These are phyloP conservation scores for Brachionichthys hirsutus DNA, from an alignment of 2,113 vertebrate species.

Conservation along the genomic window DNA sequence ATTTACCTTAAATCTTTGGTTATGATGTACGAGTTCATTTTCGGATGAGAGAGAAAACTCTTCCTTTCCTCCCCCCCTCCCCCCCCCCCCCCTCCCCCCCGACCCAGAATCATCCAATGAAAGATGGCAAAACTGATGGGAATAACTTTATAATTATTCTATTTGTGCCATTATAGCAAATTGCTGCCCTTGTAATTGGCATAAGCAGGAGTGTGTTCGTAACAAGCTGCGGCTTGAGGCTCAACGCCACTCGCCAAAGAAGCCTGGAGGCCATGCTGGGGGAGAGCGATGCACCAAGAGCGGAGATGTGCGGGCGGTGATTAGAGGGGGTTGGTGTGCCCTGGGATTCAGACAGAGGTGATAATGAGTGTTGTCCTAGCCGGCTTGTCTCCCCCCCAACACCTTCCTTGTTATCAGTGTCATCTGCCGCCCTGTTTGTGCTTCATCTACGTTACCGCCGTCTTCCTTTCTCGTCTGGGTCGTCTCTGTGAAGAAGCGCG, in stretches of 20 bases:
- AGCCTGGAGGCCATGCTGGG: conserved; percentile 9
- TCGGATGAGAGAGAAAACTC: too few species aligned
- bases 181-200: background rate
- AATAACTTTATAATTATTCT: background rate
- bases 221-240: background rate
- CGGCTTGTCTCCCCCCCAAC: conserved; percentile 6
- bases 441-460: conserved; percentile 23
- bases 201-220: background rate
- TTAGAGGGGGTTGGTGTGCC: conserved; percentile 38
- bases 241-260: background rate
- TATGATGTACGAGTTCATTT: too few species aligned
- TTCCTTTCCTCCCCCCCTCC: too few species aligned
- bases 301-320: conserved; percentile 17
- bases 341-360: conserved; percentile 56
- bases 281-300: conserved; percentile 14
- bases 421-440: conserved; percentile 61
- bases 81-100: too few species aligned
- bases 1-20: background rate
- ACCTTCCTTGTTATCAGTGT: conserved; percentile 34
- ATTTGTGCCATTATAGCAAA: background rate
- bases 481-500: conserved; percentile 37
- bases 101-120: too few species aligned
- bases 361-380: conserved; percentile 63
- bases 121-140: background rate
- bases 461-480: conserved; percentile 29